Conservation (phyloP, 2,113 vertebrate genomes). For the Prochilodus magdalenae region DNA sequence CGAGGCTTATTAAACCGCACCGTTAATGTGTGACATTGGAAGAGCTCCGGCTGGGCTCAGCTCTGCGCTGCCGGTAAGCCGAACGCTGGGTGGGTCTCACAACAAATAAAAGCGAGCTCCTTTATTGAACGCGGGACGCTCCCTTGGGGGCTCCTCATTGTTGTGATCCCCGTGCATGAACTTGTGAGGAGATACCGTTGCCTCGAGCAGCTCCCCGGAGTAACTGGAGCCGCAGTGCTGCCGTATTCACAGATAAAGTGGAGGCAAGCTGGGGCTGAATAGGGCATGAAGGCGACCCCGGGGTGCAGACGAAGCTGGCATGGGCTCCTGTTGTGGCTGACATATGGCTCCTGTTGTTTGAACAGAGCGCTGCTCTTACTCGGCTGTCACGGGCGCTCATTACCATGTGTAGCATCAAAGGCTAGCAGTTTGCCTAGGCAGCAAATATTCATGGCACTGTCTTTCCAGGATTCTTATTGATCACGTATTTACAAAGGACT, state of each 20-base stretch:
- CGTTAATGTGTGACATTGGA: neutral
- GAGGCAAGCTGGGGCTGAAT: slow-evolving; percentile 51
- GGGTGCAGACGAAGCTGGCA: neutral
- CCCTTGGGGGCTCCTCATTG: neutral
- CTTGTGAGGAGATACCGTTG: slow-evolving; percentile 3
- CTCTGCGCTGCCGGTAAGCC: neutral
- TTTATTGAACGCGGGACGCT: neutral
- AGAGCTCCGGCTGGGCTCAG: neutral
- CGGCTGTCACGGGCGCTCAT: neutral
- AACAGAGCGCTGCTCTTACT: neutral
- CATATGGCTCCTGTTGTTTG: slow-evolving; percentile 60
- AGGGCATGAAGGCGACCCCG: slow-evolving; percentile 10
- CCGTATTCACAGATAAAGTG: slow-evolving; percentile 69
- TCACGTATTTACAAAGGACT: neutral
- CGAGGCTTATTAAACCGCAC: neutral
- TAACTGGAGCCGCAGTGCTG: slow-evolving; percentile 49
- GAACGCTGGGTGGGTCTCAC: neutral
- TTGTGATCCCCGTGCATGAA: neutral
- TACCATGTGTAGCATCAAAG: neutral
- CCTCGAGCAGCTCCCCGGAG: slow-evolving; percentile 44
- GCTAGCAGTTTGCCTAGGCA: neutral
- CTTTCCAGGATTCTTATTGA: slow-evolving; percentile 13
- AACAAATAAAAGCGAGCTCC: neutral
- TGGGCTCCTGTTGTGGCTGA: slow-evolving; percentile 55
- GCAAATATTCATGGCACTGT: neutral